Conservation (phyloP, 2,888 invertebrate species). For the Periphyllus acericola region DNA sequence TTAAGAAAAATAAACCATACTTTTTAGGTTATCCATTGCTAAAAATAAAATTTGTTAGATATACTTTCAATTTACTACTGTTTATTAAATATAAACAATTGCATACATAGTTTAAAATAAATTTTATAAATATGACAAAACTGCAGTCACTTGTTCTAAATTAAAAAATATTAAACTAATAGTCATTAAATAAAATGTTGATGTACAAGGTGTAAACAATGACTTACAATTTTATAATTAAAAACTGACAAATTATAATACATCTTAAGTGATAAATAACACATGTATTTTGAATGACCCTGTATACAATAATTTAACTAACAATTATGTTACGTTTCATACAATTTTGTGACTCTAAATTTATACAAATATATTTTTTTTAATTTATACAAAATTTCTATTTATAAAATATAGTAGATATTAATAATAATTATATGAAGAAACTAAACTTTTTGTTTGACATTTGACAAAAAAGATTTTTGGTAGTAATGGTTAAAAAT, state of each 20-base stretch:
- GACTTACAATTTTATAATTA: neutral
- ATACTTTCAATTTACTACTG: too few relatives aligned
- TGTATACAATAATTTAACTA: neutral
- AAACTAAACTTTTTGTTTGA: neutral
- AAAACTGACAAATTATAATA: neutral
- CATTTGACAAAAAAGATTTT: neutral
- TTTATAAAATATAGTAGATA: neutral
- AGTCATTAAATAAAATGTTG: neutral
- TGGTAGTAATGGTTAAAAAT: too few relatives aligned
- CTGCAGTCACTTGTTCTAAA: neutral
- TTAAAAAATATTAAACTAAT: neutral
- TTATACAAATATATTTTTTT: neutral
- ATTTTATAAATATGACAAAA: neutral
- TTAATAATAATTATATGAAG: neutral
- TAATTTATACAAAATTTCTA: neutral
- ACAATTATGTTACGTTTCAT: neutral
- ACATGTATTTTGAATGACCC: constrained; percentile 8
- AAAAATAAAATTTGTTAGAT: too few relatives aligned
- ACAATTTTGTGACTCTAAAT: neutral
- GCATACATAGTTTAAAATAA: too few relatives aligned
- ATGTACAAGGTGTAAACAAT: neutral
- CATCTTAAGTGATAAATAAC: neutral
- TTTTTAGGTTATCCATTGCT: too few relatives aligned
- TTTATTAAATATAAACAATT: too few relatives aligned
- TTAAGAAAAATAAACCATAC: too few relatives aligned